Conservation (phyloP, 2,888 invertebrate genomes). For the Athalia rosae region DNA sequence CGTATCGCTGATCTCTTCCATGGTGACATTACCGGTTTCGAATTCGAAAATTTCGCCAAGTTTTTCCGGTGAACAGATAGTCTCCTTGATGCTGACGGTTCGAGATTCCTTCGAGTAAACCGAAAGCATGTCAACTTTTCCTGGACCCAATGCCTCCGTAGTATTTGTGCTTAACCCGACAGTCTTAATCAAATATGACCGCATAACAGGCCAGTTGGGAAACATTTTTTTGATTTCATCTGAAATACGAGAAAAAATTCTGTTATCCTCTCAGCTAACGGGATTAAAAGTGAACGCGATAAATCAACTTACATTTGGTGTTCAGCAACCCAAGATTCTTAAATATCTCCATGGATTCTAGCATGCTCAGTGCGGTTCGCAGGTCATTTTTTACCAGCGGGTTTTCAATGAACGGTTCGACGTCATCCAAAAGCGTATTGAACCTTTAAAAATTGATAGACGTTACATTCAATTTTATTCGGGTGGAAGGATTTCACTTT, state of each 20-base stretch:
- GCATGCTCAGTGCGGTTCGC: constrained; percentile 69
- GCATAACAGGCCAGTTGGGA: constrained; percentile 66
- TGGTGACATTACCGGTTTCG: constrained; percentile 55
- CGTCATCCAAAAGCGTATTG: constrained; percentile 73
- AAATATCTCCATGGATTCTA: constrained; percentile 73
- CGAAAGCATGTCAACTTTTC: constrained; percentile 67
- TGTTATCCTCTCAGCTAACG: not conserved
- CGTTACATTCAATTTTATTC: not conserved
- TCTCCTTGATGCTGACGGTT: constrained; percentile 63
- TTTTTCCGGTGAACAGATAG: constrained; percentile 65
- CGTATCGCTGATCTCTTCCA: constrained; percentile 71
- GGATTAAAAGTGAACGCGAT: not conserved
- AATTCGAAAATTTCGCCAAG: constrained; percentile 65
- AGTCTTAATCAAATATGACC: constrained; percentile 60
- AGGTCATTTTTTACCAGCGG: constrained; percentile 72
- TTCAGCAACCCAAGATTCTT: constrained; percentile 74
- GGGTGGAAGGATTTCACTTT: not conserved
- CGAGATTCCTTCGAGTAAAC: constrained; percentile 64
- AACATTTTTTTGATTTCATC: constrained; percentile 67
- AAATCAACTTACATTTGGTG: constrained; percentile 72
- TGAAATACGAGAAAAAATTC: constrained; percentile 44
- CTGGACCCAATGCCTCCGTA: constrained; percentile 58
- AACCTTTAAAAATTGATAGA: constrained; percentile 68
- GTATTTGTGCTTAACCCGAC: constrained; percentile 60
- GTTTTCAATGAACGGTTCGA: constrained; percentile 72